Percentiles rank a stretch among this genome's conserved stretches.
phyloP scores from a whole-genome alignment of 2,888 invertebrate species.

The Pristionchus fissidentatus region DNA sequence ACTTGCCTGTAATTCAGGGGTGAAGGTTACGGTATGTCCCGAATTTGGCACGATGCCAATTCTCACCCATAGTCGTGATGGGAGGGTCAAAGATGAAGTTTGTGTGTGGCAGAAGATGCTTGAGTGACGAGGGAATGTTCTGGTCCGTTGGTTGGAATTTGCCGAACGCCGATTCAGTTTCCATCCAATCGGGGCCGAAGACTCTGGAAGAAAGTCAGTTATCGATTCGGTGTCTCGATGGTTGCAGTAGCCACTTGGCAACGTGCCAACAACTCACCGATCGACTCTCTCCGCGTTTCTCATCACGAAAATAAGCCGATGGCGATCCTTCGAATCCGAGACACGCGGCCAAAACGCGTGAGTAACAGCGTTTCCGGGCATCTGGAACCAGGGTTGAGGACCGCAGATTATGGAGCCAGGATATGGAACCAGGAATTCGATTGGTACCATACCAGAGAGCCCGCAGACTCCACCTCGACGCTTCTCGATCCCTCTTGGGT shows the following conservation, averaged over 20 bases:
- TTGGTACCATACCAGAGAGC: conserved; percentile 4
- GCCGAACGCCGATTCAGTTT: conserved; percentile 27
- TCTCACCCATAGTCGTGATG: conserved; percentile 30
- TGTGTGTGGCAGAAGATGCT: conserved; percentile 38
- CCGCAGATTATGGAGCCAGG: not conserved
- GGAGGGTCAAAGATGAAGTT: conserved; percentile 40
- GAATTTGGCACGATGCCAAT: too few species aligned
- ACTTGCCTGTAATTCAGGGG: conserved; percentile 17
- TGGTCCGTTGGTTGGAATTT: conserved; percentile 44
- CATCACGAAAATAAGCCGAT: conserved; percentile 40
- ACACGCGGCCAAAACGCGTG: conserved; percentile 35
- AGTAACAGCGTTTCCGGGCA: not conserved
- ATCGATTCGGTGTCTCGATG: not conserved
- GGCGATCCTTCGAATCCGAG: conserved; percentile 18
- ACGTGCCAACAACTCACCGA: not conserved
- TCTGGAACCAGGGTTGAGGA: not conserved
- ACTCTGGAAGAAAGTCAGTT: conserved; percentile 12
- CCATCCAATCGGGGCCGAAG: conserved; percentile 43
- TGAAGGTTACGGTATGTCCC: not conserved
- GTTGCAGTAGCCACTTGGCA: too few species aligned
- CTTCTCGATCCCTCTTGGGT: not conserved
- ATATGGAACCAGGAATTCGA: not conserved
- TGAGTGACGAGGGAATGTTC: conserved; percentile 40
- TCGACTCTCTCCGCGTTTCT: conserved; percentile 46
- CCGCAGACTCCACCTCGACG: not conserved